phyloP scores from a whole-genome alignment of 2,888 invertebrate genomes.

The Diarsia rubi region DNA sequence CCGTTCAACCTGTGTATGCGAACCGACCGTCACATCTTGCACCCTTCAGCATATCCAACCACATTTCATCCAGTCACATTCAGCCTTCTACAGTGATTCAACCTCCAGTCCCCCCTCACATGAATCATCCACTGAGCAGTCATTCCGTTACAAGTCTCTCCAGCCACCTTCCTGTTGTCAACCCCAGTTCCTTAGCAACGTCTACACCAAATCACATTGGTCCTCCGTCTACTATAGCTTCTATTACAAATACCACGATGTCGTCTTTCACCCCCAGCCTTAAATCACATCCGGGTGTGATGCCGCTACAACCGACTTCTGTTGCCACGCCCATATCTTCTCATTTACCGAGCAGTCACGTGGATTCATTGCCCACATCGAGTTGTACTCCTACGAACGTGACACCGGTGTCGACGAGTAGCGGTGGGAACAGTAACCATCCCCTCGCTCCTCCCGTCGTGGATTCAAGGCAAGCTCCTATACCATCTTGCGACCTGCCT shows the following conservation, averaged over 20 bases:
- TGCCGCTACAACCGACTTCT: slow-evolving; percentile 74
- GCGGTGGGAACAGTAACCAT: slow-evolving; percentile 80
- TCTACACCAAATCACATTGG: slow-evolving; percentile 81
- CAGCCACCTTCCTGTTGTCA: slow-evolving; percentile 78
- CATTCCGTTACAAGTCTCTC: slow-evolving; percentile 85
- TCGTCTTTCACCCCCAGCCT: slow-evolving; percentile 82
- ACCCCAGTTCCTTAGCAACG: slow-evolving; percentile 75
- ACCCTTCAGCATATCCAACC: slow-evolving; percentile 85
- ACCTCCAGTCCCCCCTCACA: slow-evolving; percentile 83
- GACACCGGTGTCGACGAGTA: slow-evolving; percentile 77
- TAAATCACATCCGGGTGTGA: slow-evolving; percentile 80
- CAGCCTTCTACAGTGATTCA: slow-evolving; percentile 86
- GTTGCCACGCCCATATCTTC: slow-evolving; percentile 75
- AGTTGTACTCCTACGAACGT: slow-evolving; percentile 75
- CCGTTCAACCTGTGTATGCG: slow-evolving; percentile 85
- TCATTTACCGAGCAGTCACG: slow-evolving; percentile 78
- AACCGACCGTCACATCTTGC: slow-evolving; percentile 86
- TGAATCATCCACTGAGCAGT: slow-evolving; percentile 81
- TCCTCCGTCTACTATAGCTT: slow-evolving; percentile 76
- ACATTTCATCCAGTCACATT: slow-evolving; percentile 90
- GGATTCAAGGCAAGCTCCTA: slow-evolving; percentile 83
- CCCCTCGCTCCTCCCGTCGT: slow-evolving; percentile 80
- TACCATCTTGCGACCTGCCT: slow-evolving; percentile 89
- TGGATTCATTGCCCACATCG: slow-evolving; percentile 76
- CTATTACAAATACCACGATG: slow-evolving; percentile 79